A percentile compares a stretch with the other conserved stretches of the same genome.
Conservation (phyloP, 2,888 invertebrate genomes). For the Proisotoma minuta region DNA sequence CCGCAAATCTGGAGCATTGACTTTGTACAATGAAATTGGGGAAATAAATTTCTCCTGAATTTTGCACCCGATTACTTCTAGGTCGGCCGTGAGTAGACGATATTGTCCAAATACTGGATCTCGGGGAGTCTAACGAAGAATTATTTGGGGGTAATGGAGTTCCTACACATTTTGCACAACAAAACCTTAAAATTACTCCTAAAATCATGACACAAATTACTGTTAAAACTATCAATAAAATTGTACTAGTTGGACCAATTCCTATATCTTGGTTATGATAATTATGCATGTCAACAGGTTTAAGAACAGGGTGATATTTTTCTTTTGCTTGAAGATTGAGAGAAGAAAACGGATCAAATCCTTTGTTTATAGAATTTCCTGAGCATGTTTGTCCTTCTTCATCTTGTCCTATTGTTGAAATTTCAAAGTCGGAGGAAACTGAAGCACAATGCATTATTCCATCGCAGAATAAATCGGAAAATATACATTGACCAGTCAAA, state of each 20-base stretch:
- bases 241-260: background rate
- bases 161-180: slow-evolving; percentile 32
- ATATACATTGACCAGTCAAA: slow-evolving; percentile 16
- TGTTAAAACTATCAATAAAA: slow-evolving; percentile 18
- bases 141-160: background rate
- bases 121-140: background rate
- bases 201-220: slow-evolving; percentile 27
- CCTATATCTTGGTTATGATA: background rate
- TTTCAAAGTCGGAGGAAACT: background rate
- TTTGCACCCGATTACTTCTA: background rate
- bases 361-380: background rate
- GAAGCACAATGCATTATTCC: slow-evolving; percentile 25
- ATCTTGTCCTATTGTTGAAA: slow-evolving; percentile 15
- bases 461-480: slow-evolving; percentile 26
- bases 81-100: background rate
- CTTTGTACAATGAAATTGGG: background rate
- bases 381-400: slow-evolving; percentile 10
- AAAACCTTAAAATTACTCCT: slow-evolving; percentile 29
- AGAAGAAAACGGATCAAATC: background rate
- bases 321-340: background rate
- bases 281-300: background rate
- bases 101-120: background rate
- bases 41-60: background rate
- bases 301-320: background rate
- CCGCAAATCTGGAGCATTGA: slow-evolving; percentile 3